Conservation (phyloP, 2,888 invertebrate genomes). For the Parelbella ahira region DNA sequence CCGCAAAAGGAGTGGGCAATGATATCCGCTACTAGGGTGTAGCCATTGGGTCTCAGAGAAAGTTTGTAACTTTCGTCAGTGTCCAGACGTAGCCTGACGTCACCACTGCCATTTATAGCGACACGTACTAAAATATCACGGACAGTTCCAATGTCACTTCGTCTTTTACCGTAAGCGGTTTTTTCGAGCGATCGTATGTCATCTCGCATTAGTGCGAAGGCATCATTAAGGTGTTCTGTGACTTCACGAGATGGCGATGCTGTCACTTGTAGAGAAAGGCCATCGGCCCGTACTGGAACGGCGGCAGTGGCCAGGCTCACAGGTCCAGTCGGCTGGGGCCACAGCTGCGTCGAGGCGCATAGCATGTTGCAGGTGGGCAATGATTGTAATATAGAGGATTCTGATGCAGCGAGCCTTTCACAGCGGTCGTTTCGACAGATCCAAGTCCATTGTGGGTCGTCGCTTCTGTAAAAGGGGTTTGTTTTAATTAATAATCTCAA, state of each 20-base stretch:
- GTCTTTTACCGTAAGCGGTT: slow-evolving; percentile 43
- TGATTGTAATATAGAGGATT: slow-evolving; percentile 73
- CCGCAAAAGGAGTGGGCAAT: slow-evolving; percentile 86
- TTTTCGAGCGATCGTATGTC: slow-evolving; percentile 72
- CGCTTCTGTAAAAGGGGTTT: slow-evolving; percentile 65
- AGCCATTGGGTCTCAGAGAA: slow-evolving; percentile 72
- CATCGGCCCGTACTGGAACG: slow-evolving; percentile 78
- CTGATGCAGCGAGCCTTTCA: slow-evolving; percentile 76
- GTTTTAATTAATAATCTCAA: too few species aligned
- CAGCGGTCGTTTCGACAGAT: slow-evolving; percentile 85
- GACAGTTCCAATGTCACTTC: slow-evolving; percentile 51
- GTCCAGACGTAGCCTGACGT: slow-evolving; percentile 81
- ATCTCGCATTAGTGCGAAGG: slow-evolving; percentile 74
- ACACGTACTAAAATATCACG: slow-evolving; percentile 74
- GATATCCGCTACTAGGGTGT: slow-evolving; percentile 81
- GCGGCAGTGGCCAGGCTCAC: slow-evolving; percentile 84
- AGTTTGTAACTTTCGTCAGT: slow-evolving; percentile 89
- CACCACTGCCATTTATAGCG: slow-evolving; percentile 72
- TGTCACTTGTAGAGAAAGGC: slow-evolving; percentile 67
- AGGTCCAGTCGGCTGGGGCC: slow-evolving; percentile 90
- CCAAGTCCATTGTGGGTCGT: slow-evolving; percentile 87
- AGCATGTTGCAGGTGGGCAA: slow-evolving; percentile 88
- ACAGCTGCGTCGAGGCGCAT: slow-evolving; percentile 87
- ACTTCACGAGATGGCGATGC: slow-evolving; percentile 59
- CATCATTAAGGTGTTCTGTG: slow-evolving; percentile 63